Conservation (phyloP, 2,888 invertebrate species). For the Orthosia cruda region DNA sequence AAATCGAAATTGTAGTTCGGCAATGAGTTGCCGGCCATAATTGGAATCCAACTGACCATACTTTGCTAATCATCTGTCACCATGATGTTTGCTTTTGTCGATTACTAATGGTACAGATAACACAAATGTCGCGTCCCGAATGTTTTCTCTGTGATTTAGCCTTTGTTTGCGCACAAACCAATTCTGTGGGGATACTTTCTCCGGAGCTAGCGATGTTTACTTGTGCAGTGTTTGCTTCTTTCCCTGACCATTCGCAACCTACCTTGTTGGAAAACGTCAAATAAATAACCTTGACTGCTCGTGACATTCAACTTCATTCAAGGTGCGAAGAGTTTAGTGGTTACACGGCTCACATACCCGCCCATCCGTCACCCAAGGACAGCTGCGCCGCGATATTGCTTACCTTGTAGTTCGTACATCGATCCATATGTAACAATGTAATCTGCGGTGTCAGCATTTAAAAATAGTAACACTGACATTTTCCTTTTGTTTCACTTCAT, state of each 20-base stretch:
- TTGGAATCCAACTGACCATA: constrained; percentile 29
- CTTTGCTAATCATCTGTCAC: constrained; percentile 11
- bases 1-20: constrained; percentile 40
- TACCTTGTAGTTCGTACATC: constrained; percentile 1
- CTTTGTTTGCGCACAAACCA: neutral
- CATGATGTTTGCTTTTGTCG: constrained; percentile 11
- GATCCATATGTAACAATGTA: constrained; percentile 6
- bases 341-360: neutral
- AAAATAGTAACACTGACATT: neutral
- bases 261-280: neutral
- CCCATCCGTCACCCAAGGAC: constrained; percentile 7
- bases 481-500: neutral
- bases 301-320: constrained; percentile 48
- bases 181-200: neutral
- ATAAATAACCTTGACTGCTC: constrained; percentile 26
- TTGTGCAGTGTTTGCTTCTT: neutral
- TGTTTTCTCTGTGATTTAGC: neutral
- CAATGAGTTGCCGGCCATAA: constrained; percentile 19
- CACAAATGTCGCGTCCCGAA: neutral
- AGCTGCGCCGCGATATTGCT: neutral
- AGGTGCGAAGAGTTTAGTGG: constrained; percentile 16
- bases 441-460: neutral
- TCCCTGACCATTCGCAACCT: neutral
- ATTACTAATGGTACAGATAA: constrained; percentile 7
- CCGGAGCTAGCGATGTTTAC: neutral